phyloP scores from a whole-genome alignment of 2,888 invertebrate genomes.

The Gibbula magus region DNA sequence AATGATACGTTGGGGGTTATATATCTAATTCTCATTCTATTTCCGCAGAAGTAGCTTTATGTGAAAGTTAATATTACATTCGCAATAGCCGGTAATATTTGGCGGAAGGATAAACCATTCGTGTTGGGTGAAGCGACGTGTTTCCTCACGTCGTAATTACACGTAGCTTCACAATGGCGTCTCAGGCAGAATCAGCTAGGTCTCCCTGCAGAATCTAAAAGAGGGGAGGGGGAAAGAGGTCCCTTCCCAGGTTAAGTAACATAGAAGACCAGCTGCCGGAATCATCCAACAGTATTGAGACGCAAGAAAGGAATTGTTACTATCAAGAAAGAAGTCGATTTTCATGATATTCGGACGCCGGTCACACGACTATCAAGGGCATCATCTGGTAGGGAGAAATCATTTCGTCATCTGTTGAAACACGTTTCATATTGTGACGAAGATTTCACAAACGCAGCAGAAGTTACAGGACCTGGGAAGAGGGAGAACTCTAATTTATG shows the following conservation, averaged over 20 bases:
- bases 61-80: not conserved
- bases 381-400: constrained; percentile 39
- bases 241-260: constrained; percentile 29
- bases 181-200: constrained; percentile 21
- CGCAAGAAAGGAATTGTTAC: not conserved
- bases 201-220: constrained; percentile 15
- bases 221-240: constrained; percentile 26
- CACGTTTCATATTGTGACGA: constrained; percentile 48
- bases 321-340: constrained; percentile 23
- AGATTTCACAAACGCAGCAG: constrained; percentile 18
- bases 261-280: constrained; percentile 24
- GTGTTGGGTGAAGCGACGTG: not conserved
- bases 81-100: constrained; percentile 20
- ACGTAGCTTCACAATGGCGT: constrained; percentile 33
- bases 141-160: constrained; percentile 28
- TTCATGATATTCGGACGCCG: constrained; percentile 3
- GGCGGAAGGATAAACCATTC: constrained; percentile 6
- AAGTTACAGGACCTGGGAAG: constrained; percentile 26
- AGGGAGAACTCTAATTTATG: not conserved
- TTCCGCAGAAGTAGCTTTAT: too few relatives aligned
- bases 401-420: constrained; percentile 58
- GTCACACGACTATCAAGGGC: constrained; percentile 7
- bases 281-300: constrained; percentile 22
- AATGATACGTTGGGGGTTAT: too few relatives aligned
- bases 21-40: too few relatives aligned